These are phyloP conservation scores for Spea bombifrons DNA, from an alignment of 2,113 vertebrate species.

Conservation along the genomic window DNA sequence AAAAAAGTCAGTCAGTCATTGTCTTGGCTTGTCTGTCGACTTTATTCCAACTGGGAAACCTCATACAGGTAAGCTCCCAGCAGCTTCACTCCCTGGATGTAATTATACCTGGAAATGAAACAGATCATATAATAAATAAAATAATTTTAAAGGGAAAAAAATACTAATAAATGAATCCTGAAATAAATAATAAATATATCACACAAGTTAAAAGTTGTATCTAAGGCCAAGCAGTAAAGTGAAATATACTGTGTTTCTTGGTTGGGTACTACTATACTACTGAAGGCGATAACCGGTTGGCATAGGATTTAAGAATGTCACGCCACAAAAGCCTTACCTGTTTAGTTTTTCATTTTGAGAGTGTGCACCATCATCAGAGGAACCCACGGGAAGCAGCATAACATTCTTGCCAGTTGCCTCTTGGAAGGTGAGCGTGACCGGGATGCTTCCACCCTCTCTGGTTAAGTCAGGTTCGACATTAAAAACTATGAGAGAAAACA, in stretches of 20 bases:
- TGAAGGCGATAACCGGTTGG: too few species aligned
- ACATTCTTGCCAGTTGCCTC: conserved; percentile 93
- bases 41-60: conserved; percentile 75
- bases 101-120: conserved; percentile 76
- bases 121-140: not conserved
- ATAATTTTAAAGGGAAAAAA: too few species aligned
- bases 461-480: conserved; percentile 93
- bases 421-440: conserved; percentile 92
- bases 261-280: too few species aligned
- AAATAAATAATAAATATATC: not conserved
- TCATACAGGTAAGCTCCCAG: conserved; percentile 89
- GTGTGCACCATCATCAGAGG: conserved; percentile 91
- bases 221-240: too few species aligned
- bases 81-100: conserved; percentile 89
- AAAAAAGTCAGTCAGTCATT: not conserved
- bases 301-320: too few species aligned
- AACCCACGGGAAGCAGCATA: conserved; percentile 91
- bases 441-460: conserved; percentile 93
- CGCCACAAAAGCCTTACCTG: conserved; percentile 75
- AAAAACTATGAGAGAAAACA: conserved; percentile 70
- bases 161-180: not conserved
- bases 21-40: not conserved
- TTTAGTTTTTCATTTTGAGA: conserved; percentile 97
- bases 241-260: too few species aligned
- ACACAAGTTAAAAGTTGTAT: not conserved